phyloP scores from a whole-genome alignment of 2,113 vertebrate species.

The Eupsittula cactorum region DNA sequence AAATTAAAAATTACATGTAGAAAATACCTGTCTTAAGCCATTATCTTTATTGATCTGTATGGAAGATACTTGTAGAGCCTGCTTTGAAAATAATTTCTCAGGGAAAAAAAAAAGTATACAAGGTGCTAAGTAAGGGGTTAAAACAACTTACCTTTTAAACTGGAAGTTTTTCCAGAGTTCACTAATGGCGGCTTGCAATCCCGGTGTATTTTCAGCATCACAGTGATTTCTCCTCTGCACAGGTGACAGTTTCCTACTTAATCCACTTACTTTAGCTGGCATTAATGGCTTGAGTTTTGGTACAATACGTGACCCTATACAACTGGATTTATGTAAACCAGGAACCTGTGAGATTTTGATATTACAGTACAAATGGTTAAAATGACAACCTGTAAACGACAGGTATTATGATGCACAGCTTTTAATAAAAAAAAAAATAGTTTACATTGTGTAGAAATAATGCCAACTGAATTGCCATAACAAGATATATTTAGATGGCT shows the following conservation, averaged over 20 bases:
- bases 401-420: background rate
- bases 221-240: conserved; percentile 65
- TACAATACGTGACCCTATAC: conserved; percentile 33
- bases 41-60: background rate
- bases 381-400: background rate
- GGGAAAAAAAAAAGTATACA: background rate
- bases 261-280: conserved; percentile 86
- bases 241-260: conserved; percentile 77
- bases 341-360: conserved; percentile 76
- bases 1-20: background rate
- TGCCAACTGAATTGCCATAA: background rate
- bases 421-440: background rate
- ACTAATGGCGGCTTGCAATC: conserved; percentile 84
- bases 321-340: conserved; percentile 76
- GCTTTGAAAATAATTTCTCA: background rate
- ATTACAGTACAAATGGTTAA: background rate
- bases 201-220: conserved; percentile 86
- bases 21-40: background rate
- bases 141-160: conserved; percentile 83
- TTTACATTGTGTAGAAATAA: background rate
- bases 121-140: background rate
- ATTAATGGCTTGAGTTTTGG: conserved; percentile 72
- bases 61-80: accelerated
- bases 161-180: conserved; percentile 91
- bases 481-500: background rate